Percentiles rank a stretch among this genome's conserved stretches.
Conservation (phyloP, 2,797 vertebrate species). For the Arnoldichthys spilopterus region DNA sequence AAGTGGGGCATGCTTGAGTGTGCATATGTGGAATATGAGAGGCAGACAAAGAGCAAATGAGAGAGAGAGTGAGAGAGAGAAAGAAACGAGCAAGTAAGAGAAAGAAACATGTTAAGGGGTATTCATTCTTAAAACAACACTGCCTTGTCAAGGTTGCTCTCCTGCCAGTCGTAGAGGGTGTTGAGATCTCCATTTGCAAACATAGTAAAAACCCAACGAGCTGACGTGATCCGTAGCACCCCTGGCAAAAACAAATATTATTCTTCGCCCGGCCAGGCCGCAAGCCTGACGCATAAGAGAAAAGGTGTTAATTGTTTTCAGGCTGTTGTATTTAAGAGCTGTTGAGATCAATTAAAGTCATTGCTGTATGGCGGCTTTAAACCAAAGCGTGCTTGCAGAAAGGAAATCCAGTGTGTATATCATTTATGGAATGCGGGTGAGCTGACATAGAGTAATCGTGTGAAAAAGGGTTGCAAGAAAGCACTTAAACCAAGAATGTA, state of each 20-base stretch:
- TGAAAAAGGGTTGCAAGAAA: conserved; percentile 43
- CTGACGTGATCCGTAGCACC: conserved; percentile 48
- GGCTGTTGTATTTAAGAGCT: conserved; percentile 55
- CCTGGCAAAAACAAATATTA: conserved; percentile 60
- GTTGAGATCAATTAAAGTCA: conserved; percentile 56
- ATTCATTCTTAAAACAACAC: conserved; percentile 55
- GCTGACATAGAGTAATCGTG: conserved; percentile 49
- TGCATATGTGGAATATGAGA: not conserved
- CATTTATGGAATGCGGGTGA: conserved; percentile 35
- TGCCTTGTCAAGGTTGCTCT: conserved; percentile 44
- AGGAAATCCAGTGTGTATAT: conserved; percentile 40
- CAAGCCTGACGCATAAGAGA: conserved; percentile 21
- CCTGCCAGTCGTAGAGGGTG: conserved; percentile 38
- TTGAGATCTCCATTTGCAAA: conserved; percentile 49
- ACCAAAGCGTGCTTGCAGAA: conserved; percentile 39
- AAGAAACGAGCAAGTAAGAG: not conserved
- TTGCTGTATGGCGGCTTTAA: conserved; percentile 23
- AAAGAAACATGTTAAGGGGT: conserved; percentile 32
- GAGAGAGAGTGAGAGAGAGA: not conserved
- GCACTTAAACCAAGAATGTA: conserved; percentile 30
- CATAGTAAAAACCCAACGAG: conserved; percentile 49
- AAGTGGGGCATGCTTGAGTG: conserved; percentile 4
- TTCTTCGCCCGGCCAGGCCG: conserved; percentile 38
- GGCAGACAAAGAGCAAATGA: conserved; percentile 16
- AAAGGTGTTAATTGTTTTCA: conserved; percentile 62